These are phyloP conservation scores for Bellardia bayeri DNA, from an alignment of 2,888 invertebrate genomes.

Conservation along the genomic window DNA sequence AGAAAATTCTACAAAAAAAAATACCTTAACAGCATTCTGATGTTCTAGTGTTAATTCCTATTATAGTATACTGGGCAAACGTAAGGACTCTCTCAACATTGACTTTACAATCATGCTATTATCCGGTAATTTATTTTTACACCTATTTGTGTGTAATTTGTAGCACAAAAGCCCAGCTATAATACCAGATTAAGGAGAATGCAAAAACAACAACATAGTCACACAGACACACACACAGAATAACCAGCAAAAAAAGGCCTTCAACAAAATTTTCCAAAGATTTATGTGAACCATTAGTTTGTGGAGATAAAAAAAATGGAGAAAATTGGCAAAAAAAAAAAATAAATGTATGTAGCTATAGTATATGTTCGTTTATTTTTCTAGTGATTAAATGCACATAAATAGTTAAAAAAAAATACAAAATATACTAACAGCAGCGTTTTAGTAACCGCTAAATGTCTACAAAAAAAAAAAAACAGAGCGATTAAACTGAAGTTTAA, in stretches of 20 bases:
- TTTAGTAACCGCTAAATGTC: not conserved
- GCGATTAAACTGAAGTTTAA: not conserved
- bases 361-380: constrained; percentile 21
- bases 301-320: constrained; percentile 2
- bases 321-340: not conserved
- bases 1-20: not conserved
- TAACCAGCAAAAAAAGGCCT: constrained; percentile 18
- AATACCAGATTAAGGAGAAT: constrained; percentile 29
- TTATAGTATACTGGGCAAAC: not conserved
- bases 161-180: constrained; percentile 19
- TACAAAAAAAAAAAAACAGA: not conserved
- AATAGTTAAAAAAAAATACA: not conserved
- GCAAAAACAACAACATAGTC: not conserved
- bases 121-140: constrained; percentile 50
- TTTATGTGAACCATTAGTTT: constrained; percentile 60
- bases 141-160: constrained; percentile 55
- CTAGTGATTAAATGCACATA: constrained; percentile 33
- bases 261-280: constrained; percentile 41
- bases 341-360: not conserved
- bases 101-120: constrained; percentile 19
- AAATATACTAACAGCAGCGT: not conserved
- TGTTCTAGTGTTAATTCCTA: not conserved
- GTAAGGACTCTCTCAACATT: not conserved
- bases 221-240: not conserved
- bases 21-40: not conserved